Percentiles rank a stretch among this genome's conserved stretches.
Conservation (phyloP, 2,797 vertebrate species). For the Pseudotriccus pelzelni region DNA sequence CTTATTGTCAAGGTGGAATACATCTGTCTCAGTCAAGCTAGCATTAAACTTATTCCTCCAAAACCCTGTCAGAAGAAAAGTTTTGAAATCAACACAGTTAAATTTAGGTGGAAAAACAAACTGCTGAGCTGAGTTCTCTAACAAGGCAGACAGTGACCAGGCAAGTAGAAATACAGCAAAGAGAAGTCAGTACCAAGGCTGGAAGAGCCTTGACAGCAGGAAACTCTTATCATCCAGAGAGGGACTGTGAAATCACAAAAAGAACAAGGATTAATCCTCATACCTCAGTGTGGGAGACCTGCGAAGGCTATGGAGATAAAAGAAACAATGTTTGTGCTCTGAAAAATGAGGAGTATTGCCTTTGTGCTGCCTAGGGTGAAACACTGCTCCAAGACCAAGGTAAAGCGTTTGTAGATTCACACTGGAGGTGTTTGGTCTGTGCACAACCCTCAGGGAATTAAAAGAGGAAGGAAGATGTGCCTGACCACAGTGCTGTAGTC, state of each 20-base stretch:
- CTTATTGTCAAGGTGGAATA: conserved; percentile 85
- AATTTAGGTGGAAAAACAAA: background rate
- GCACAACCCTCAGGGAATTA: background rate
- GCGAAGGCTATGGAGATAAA: conserved; percentile 35
- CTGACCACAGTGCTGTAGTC: background rate
- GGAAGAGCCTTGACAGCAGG: background rate
- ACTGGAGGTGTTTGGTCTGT: background rate
- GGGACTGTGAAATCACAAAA: background rate
- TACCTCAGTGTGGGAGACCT: background rate
- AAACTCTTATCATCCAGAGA: conserved; percentile 32
- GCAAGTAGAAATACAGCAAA: background rate
- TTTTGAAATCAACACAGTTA: background rate
- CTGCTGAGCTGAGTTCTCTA: background rate
- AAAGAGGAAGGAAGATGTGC: background rate
- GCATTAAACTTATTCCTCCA: conserved; percentile 91
- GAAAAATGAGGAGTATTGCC: background rate
- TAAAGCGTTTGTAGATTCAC: background rate
- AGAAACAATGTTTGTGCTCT: conserved; percentile 1
- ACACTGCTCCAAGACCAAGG: background rate
- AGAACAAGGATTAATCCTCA: background rate
- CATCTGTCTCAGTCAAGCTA: conserved; percentile 81
- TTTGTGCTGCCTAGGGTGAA: background rate
- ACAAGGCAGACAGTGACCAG: background rate
- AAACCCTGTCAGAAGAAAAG: conserved; percentile 77
- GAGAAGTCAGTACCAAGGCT: background rate